Conservation (phyloP, 2,888 invertebrate genomes). For the Melikaiella ostensackeni region DNA sequence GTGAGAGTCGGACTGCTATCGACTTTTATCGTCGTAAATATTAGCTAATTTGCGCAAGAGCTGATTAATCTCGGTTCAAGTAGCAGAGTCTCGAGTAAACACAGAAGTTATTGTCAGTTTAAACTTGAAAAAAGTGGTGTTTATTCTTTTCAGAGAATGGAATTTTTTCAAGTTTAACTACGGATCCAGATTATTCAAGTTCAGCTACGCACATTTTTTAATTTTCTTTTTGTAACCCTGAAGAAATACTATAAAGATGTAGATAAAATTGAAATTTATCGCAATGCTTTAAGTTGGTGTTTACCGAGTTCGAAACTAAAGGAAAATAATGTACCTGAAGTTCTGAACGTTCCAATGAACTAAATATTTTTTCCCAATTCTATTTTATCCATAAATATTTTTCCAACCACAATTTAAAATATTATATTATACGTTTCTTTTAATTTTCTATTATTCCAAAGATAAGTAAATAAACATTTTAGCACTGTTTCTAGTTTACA, state of each 20-base stretch:
- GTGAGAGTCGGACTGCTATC: background rate
- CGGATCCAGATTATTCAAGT: background rate
- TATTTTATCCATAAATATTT: too few relatives aligned
- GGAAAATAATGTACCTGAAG: too few relatives aligned
- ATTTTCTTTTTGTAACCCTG: background rate
- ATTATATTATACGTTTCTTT: too few relatives aligned
- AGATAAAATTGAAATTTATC: background rate
- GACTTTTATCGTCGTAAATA: constrained; percentile 24
- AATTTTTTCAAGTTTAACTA: background rate
- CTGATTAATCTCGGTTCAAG: constrained; percentile 20
- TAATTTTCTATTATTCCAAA: too few relatives aligned
- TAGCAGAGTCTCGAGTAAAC: constrained; percentile 6
- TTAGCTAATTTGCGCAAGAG: constrained; percentile 26
- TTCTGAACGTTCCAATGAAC: too few relatives aligned
- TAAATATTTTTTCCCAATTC: too few relatives aligned
- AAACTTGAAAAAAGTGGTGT: background rate
- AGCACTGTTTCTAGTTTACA: too few relatives aligned
- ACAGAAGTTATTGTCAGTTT: constrained; percentile 19
- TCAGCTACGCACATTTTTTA: background rate
- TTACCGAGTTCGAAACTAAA: background rate
- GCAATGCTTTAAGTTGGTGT: background rate
- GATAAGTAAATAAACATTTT: too few relatives aligned
- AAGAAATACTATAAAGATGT: background rate
- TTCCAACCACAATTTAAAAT: too few relatives aligned
- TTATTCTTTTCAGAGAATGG: background rate